phyloP scores from a whole-genome alignment of 2,888 invertebrate genomes.

The Falcaria lacertinaria region DNA sequence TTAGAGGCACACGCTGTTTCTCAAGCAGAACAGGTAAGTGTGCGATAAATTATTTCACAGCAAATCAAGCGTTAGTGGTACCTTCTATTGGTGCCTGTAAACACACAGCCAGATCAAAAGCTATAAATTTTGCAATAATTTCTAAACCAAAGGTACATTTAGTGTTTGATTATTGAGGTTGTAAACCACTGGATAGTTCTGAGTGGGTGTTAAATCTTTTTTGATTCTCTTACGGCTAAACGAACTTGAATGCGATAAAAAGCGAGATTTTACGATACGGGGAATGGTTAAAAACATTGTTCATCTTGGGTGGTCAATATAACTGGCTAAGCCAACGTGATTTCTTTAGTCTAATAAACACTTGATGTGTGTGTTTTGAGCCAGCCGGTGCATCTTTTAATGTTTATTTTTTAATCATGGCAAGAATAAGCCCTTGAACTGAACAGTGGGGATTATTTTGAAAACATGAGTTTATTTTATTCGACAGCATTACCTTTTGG shows the following conservation, averaged over 20 bases:
- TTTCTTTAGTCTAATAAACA: conserved; percentile 63
- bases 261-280: conserved; percentile 73
- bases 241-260: conserved; percentile 62
- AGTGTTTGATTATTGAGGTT: conserved; percentile 45
- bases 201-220: conserved; percentile 69
- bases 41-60: conserved; percentile 17
- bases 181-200: conserved; percentile 46
- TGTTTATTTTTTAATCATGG: conserved; percentile 62
- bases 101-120: conserved; percentile 18
- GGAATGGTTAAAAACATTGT: conserved; percentile 65
- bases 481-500: not conserved
- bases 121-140: conserved; percentile 48
- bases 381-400: conserved; percentile 41
- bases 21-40: conserved; percentile 11
- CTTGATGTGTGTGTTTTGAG: conserved; percentile 55
- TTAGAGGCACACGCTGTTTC: conserved; percentile 29
- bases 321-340: conserved; percentile 42
- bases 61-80: conserved; percentile 20
- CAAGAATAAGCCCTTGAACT: conserved; percentile 40
- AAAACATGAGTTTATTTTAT: conserved; percentile 9
- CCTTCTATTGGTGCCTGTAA: conserved; percentile 30
- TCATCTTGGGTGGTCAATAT: conserved; percentile 72
- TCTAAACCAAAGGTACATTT: conserved; percentile 39
- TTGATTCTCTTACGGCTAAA: conserved; percentile 52
- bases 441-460: not conserved